Evolutionary conservation across 2,888 invertebrate species (phyloP), one percentile per base, ranked within the genome.

Genomic region (Drosophila rubida): DNA sequence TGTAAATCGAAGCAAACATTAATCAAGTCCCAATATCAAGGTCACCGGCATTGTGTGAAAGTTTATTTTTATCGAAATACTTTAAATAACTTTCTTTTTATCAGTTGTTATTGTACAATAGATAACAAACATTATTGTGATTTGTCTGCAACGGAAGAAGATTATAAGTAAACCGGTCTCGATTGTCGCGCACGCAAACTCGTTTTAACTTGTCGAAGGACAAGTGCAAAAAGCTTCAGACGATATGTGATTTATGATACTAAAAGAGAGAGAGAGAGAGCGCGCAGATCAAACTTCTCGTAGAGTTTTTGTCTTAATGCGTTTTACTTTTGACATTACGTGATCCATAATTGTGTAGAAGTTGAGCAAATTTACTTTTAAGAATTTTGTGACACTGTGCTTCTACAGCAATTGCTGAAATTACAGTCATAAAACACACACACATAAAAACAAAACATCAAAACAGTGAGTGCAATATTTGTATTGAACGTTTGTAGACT

Each of bases 141-240:
- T 61, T 30, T 35, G 32, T 30, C 23, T 13, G 49, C 30, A 44
- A 13, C 32, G 45, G 49, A 59, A 54, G 45, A 49, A 32, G 2
- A 32, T 32, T 46, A 46, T 35, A 57, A 87, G 78, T 39, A 57
- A 87, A 84, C 85, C 79, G 75, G 80, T 80, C 55, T 64, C 7
- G 13, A 49, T 50, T 55, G 62, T 54, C 67, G 45, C 50, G 57
- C 27, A 30, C 32, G 77, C 4, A 32, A 87, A 79, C 85, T 65
- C 63, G 87, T 85, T 85, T 69, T n/a, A 51, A 77, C 74, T 64
- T 32, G 67, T 51, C 66, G 75, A 75, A 75, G 66, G 76, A 87
- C 79, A 81, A 71, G 68, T 75, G 64, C 64, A 55, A 67, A 69
- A 69, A 48, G 19, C 22, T 60, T 9, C n/a, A 19, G 11, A 42